phyloP scores from a whole-genome alignment of 2,113 vertebrate genomes.

The Gambusia holbrooki region DNA sequence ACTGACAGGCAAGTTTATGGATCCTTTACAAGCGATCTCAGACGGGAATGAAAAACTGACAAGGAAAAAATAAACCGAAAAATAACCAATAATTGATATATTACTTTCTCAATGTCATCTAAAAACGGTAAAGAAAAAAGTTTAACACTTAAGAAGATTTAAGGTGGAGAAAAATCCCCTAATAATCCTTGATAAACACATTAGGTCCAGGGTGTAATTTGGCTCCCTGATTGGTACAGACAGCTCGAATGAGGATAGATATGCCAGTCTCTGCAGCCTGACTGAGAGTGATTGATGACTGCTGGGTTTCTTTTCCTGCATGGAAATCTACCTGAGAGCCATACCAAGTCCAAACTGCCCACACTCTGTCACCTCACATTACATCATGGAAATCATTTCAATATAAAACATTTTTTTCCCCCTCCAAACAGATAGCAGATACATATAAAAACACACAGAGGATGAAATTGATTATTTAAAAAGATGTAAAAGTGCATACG shows the following conservation, averaged over 20 bases:
- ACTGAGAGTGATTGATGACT: constrained; percentile 74
- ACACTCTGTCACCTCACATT: background rate
- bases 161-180: constrained; percentile 21
- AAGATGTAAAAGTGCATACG: background rate
- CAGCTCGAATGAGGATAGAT: constrained; percentile 78
- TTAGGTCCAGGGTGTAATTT: constrained; percentile 37
- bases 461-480: background rate
- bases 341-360: constrained; percentile 8
- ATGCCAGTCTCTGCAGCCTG: constrained; percentile 59
- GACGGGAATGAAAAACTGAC: constrained; percentile 1
- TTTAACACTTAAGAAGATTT: constrained; percentile 41
- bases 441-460: background rate
- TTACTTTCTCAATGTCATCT: constrained; percentile 43
- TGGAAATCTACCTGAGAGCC: constrained; percentile 36
- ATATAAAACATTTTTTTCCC: background rate
- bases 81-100: constrained; percentile 10
- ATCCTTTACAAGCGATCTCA: constrained; percentile 13
- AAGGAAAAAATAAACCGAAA: background rate
- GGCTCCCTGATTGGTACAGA: constrained; percentile 68
- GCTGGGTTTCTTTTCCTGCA: constrained; percentile 43
- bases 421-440: background rate
- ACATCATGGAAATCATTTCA: background rate
- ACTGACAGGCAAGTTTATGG: constrained; percentile 21
- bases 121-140: constrained; percentile 14
- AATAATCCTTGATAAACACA: constrained; percentile 57